Evolutionary conservation across 92 coral and sea anemone species (phyloP).

Genomic region (Muricea muricata): DNA sequence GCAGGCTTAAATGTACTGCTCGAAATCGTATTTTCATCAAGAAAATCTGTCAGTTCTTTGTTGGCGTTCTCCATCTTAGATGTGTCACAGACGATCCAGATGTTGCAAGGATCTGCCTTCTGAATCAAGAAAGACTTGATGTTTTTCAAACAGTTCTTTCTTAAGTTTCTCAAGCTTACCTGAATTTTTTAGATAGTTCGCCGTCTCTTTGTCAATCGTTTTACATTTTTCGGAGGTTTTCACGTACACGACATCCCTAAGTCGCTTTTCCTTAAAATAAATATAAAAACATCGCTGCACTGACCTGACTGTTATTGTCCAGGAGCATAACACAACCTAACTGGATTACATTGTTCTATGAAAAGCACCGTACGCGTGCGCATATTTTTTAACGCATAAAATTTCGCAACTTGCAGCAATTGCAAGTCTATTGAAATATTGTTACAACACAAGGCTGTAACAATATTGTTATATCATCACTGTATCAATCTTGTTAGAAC

Average conservation of each 20-base stretch:
- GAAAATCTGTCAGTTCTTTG: not conserved
- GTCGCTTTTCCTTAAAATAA: not conserved
- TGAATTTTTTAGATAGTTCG: not conserved
- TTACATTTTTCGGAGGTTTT: conserved; percentile 13
- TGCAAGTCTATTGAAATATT: no score
- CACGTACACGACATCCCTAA: not conserved
- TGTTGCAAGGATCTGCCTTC: conserved; percentile 9
- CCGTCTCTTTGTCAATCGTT: not conserved
- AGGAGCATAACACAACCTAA: no score
- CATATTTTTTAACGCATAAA: no score
- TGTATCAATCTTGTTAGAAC: no score
- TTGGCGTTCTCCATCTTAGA: not conserved
- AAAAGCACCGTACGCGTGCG: no score
- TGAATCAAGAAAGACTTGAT: not conserved
- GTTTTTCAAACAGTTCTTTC: conserved; percentile 8
- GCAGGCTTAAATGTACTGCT: not conserved
- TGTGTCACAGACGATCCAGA: conserved; percentile 26
- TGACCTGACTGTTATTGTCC: no score
- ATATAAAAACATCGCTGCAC: not conserved
- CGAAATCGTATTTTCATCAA: not conserved
- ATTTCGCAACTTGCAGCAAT: no score
- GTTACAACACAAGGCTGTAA: no score
- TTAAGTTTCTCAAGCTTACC: not conserved
- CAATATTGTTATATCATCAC: no score
- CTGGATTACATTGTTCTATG: no score